A percentile compares a stretch with the other conserved stretches of the same genome.
phyloP scores from a whole-genome alignment of 2,888 invertebrate species.

The Argyresthia goedartella region DNA sequence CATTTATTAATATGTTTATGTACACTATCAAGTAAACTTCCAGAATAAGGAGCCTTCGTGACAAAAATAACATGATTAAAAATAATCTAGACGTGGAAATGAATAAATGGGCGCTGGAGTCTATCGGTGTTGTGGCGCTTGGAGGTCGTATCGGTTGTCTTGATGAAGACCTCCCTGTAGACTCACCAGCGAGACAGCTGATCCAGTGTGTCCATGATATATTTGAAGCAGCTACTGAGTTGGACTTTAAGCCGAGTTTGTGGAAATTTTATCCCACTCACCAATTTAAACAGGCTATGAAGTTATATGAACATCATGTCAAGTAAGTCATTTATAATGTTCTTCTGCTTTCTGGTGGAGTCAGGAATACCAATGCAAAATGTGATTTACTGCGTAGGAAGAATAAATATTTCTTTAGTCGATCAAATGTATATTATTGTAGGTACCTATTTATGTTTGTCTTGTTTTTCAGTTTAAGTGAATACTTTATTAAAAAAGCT shows the following conservation, averaged over 20 bases:
- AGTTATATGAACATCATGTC: slow-evolving; percentile 35
- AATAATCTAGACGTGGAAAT: slow-evolving; percentile 66
- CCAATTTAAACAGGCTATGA: slow-evolving; percentile 36
- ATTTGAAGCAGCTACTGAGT: slow-evolving; percentile 22
- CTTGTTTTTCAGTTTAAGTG: slow-evolving; percentile 20
- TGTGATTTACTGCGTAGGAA: too few species aligned
- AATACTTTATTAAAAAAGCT: slow-evolving; percentile 26
- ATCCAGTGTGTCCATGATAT: slow-evolving; percentile 39
- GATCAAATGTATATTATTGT: neutral
- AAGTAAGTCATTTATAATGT: slow-evolving; percentile 22
- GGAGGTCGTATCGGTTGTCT: slow-evolving; percentile 47
- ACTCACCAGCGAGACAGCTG: slow-evolving; percentile 36
- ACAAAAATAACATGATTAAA: slow-evolving; percentile 66
- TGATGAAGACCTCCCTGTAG: slow-evolving; percentile 31
- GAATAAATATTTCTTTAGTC: neutral
- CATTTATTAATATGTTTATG: neutral
- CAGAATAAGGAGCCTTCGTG: slow-evolving; percentile 64
- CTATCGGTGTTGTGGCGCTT: slow-evolving; percentile 45
- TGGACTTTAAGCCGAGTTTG: slow-evolving; percentile 39
- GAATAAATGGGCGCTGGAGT: slow-evolving; percentile 76
- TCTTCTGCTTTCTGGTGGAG: neutral
- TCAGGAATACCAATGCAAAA: neutral
- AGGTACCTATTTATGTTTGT: neutral
- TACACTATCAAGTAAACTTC: slow-evolving; percentile 14
- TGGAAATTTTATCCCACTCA: slow-evolving; percentile 38